These are phyloP conservation scores for Drosophila sordidula DNA, from an alignment of 2,888 invertebrate species.

Conservation along the genomic window DNA sequence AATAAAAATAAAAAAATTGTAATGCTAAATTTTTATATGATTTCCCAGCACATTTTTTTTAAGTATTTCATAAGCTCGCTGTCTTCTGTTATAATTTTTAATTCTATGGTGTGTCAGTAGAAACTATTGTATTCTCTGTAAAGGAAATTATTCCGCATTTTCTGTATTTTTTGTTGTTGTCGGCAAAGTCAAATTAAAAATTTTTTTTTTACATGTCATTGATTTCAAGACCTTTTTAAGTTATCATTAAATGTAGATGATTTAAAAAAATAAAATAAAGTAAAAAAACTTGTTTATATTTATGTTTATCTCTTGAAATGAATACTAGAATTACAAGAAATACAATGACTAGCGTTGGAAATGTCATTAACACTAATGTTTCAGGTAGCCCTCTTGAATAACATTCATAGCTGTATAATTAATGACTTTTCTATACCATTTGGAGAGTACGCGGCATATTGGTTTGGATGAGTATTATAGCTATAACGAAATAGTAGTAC, in stretches of 20 bases:
- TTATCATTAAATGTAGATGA: too few relatives aligned
- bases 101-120: neutral
- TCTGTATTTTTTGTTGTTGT: neutral
- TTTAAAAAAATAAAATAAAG: too few relatives aligned
- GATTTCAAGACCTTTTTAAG: too few relatives aligned
- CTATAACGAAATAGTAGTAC: constrained; percentile 40
- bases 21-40: neutral
- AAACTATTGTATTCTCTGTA: neutral
- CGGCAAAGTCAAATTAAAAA: too few relatives aligned
- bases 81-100: constrained; percentile 1
- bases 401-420: neutral
- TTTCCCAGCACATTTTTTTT: neutral
- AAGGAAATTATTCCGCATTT: neutral
- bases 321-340: constrained; percentile 6
- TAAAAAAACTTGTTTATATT: neutral
- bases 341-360: constrained; percentile 18
- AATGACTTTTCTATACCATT: constrained; percentile 24
- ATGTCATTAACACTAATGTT: constrained; percentile 2
- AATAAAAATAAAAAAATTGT: neutral
- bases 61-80: constrained; percentile 34
- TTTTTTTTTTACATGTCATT: too few relatives aligned
- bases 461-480: constrained; percentile 41
- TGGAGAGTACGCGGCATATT: constrained; percentile 10
- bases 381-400: constrained; percentile 12
- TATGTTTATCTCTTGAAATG: neutral